A percentile compares a stretch with the other conserved stretches of the same genome.
These are phyloP conservation scores for Leptopilina drosophilae DNA, from an alignment of 2,888 invertebrate genomes.

Conservation along the genomic window DNA sequence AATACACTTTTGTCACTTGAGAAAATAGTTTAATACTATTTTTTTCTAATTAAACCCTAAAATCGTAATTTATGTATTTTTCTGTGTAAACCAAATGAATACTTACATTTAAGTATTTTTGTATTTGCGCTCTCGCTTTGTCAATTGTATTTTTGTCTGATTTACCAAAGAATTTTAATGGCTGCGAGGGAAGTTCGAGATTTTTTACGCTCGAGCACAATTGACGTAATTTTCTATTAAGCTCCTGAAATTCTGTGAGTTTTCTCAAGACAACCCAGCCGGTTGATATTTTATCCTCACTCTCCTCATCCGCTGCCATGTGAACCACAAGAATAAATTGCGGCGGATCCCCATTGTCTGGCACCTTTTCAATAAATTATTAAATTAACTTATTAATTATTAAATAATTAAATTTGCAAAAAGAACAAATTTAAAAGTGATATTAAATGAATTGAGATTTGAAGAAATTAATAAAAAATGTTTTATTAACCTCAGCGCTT, in stretches of 20 bases:
- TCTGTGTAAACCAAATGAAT: background rate
- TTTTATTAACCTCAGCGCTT: constrained; percentile 84
- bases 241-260: constrained; percentile 84
- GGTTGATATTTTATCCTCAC: constrained; percentile 81
- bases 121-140: constrained; percentile 89
- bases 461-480: background rate
- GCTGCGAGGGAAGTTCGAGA: constrained; percentile 89
- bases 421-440: background rate
- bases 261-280: constrained; percentile 84
- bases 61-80: no score
- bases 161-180: constrained; percentile 91
- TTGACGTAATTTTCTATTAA: constrained; percentile 90
- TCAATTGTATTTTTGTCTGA: constrained; percentile 88
- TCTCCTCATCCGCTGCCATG: constrained; percentile 83
- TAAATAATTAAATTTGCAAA: background rate
- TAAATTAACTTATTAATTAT: no score
- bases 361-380: constrained; percentile 75
- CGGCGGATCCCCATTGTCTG: constrained; percentile 82
- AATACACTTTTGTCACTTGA: no score
- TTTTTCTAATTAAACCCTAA: no score
- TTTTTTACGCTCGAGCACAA: constrained; percentile 89
- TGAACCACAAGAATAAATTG: constrained; percentile 90
- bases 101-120: constrained; percentile 90
- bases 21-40: no score
- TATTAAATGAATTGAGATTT: background rate